phyloP scores from a whole-genome alignment of 2,888 invertebrate genomes.

The Platycheirus albimanus region DNA sequence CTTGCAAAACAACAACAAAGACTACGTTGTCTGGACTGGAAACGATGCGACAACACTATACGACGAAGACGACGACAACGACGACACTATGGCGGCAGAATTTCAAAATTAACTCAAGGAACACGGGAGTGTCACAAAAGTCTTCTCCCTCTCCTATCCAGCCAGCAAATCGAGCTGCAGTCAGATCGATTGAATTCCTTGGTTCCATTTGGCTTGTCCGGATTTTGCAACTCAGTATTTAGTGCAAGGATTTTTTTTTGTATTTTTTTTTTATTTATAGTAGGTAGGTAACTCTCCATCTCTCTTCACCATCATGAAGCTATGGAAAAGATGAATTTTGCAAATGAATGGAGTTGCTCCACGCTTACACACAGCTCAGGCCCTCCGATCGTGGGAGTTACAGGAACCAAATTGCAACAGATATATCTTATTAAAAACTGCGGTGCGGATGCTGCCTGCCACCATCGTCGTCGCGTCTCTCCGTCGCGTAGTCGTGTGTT shows the following conservation, averaged over 20 bases:
- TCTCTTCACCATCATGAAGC: not conserved
- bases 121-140: conserved; percentile 70
- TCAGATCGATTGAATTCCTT: conserved; percentile 73
- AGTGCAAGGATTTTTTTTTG: conserved; percentile 61
- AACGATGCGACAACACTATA: conserved; percentile 57
- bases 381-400: conserved; percentile 61
- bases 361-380: conserved; percentile 18
- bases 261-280: not conserved
- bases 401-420: conserved; percentile 64
- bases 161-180: conserved; percentile 59
- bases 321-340: conserved; percentile 27
- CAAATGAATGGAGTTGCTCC: conserved; percentile 59
- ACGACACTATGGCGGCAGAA: conserved; percentile 74
- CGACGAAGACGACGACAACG: no score
- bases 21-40: conserved; percentile 46
- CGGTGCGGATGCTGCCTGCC: conserved; percentile 39
- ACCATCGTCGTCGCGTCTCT: not conserved
- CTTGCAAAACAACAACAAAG: conserved; percentile 48
- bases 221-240: conserved; percentile 56
- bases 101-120: conserved; percentile 71
- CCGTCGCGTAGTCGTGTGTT: no score
- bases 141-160: conserved; percentile 36
- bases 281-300: conserved; percentile 13
- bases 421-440: conserved; percentile 69
- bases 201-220: conserved; percentile 59